Conservation (phyloP, 1,140 invertebrate species). For the Brachionus calyciflorus region DNA sequence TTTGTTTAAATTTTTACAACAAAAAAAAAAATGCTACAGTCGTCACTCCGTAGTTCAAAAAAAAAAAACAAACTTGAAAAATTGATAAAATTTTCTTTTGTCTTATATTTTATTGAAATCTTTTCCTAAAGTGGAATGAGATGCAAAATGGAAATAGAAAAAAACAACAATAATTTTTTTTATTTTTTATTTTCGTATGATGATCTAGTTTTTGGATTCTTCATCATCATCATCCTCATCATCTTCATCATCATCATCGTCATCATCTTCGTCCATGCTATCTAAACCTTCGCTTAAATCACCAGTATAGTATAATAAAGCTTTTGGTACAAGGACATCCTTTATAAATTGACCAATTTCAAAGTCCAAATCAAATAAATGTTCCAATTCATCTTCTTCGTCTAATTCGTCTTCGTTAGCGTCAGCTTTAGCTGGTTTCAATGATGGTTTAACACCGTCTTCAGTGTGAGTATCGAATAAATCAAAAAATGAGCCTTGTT, state of each 20-base stretch:
- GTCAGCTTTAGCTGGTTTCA: background rate
- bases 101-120: background rate
- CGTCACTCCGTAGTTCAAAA: background rate
- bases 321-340: conserved; percentile 84
- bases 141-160: background rate
- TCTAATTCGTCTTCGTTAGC: conserved; percentile 37
- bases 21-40: background rate
- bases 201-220: background rate
- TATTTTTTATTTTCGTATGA: background rate
- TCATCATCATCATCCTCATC: conserved; percentile 47
- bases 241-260: conserved; percentile 48
- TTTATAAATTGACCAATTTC: conserved; percentile 95
- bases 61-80: background rate
- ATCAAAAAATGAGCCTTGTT: conserved; percentile 87
- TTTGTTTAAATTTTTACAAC: too few species aligned
- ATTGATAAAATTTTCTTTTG: conserved; percentile 9
- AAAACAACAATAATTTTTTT: background rate
- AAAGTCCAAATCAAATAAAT: conserved; percentile 82
- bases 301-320: conserved; percentile 87
- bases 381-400: conserved; percentile 66
- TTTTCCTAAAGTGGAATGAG: too few species aligned
- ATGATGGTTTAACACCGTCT: conserved; percentile 41
- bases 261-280: conserved; percentile 51
- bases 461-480: conserved; percentile 83
- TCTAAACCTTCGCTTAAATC: conserved; percentile 71